phyloP scores from a whole-genome alignment of 1,140 invertebrate genomes.

The Pectinophora gossypiella region DNA sequence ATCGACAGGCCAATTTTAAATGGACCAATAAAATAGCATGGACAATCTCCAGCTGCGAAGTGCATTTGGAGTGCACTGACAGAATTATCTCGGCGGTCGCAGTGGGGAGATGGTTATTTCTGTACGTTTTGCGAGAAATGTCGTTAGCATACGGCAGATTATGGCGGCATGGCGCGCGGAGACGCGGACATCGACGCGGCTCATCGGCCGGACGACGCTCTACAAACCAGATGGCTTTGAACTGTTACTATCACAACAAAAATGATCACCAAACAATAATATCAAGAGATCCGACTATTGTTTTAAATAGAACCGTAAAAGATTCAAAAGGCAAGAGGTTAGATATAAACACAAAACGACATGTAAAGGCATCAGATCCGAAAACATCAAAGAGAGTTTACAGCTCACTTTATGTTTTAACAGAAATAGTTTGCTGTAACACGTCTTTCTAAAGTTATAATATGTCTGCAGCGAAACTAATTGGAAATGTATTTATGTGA shows the following conservation, averaged over 20 bases:
- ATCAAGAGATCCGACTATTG: too few species aligned
- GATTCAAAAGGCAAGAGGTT: too few species aligned
- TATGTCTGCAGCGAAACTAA: too few species aligned
- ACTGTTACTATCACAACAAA: too few species aligned
- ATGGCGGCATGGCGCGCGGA: slow-evolving; percentile 12
- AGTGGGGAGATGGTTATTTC: slow-evolving; percentile 56
- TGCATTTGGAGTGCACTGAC: slow-evolving; percentile 57
- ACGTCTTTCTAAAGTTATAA: too few species aligned
- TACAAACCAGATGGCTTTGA: too few species aligned
- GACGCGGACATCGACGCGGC: too few species aligned
- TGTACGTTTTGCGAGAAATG: slow-evolving; percentile 62
- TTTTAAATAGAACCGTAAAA: too few species aligned
- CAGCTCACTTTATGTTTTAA: background rate
- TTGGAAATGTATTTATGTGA: too few species aligned
- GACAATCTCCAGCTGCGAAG: slow-evolving; percentile 54
- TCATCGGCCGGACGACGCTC: too few species aligned
- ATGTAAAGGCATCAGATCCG: background rate
- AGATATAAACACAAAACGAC: too few species aligned
- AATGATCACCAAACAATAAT: too few species aligned
- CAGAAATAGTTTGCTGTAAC: background rate
- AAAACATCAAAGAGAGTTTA: slow-evolving; percentile 1
- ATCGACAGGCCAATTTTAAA: slow-evolving; percentile 33
- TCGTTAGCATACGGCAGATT: slow-evolving; percentile 37
- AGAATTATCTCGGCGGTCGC: slow-evolving; percentile 51
- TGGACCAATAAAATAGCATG: slow-evolving; percentile 39